These are phyloP conservation scores for Oscheius sp. DNA, from an alignment of 2,888 invertebrate species.

Conservation along the genomic window DNA sequence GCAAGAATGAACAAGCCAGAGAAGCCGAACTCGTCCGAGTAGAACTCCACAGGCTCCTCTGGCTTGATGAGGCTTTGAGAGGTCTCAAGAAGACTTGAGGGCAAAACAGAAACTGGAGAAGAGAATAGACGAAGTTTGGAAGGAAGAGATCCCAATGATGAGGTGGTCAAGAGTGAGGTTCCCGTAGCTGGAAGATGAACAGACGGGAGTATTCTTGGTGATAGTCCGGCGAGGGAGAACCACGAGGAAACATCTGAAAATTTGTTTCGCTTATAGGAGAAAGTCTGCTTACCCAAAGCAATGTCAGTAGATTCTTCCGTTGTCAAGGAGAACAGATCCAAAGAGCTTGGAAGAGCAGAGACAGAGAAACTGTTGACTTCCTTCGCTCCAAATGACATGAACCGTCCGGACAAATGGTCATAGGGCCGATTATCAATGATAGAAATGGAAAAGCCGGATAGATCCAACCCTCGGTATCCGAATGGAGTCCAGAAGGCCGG, in stretches of 20 bases:
- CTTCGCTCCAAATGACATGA: conserved; percentile 44
- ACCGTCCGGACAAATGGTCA: conserved; percentile 47
- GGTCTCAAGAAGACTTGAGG: conserved; percentile 29
- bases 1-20: conserved; percentile 45
- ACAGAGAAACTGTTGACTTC: conserved; percentile 33
- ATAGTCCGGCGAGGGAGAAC: conserved; percentile 49
- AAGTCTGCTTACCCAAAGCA: conserved; percentile 26
- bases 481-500: conserved; percentile 41
- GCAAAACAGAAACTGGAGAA: conserved; percentile 28
- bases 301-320: neutral
- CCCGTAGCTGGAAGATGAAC: conserved; percentile 33
- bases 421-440: conserved; percentile 48
- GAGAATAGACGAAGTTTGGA: conserved; percentile 24
- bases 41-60: conserved; percentile 38
- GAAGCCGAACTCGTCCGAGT: conserved; percentile 50
- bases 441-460: conserved; percentile 41
- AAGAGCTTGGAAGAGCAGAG: conserved; percentile 35
- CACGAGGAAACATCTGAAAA: conserved; percentile 51
- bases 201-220: conserved; percentile 39
- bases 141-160: conserved; percentile 20
- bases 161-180: conserved; percentile 16
- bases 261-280: neutral
- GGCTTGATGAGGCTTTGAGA: conserved; percentile 38
- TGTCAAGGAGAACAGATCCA: conserved; percentile 39
- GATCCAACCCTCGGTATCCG: conserved; percentile 48